These are phyloP conservation scores for Siphamia tubifer DNA, from an alignment of 2,113 vertebrate genomes.

Conservation along the genomic window DNA sequence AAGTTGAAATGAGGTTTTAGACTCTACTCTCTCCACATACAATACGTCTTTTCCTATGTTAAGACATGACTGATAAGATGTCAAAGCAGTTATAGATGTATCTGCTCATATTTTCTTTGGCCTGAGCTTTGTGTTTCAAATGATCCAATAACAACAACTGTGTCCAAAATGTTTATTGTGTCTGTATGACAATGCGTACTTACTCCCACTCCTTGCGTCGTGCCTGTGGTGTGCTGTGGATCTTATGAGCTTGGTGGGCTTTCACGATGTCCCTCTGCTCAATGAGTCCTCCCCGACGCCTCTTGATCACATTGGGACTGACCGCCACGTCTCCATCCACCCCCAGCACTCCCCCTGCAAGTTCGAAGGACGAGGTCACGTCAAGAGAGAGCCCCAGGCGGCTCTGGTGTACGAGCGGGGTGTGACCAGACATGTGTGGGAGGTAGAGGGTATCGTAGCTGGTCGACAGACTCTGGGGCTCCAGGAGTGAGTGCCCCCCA, in stretches of 20 bases:
- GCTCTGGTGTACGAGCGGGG: slow-evolving; percentile 50
- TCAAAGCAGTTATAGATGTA: too few relatives aligned
- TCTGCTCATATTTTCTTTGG: too few relatives aligned
- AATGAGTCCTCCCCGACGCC: slow-evolving; percentile 91
- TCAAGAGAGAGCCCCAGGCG: slow-evolving; percentile 73
- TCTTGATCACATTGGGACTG: slow-evolving; percentile 91
- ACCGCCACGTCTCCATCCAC: slow-evolving; percentile 78
- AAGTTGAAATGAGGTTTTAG: too few relatives aligned
- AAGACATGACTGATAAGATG: too few relatives aligned
- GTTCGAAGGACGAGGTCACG: slow-evolving; percentile 63
- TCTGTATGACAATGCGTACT: slow-evolving; percentile 73
- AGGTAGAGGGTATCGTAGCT: slow-evolving; percentile 84
- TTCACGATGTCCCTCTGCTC: slow-evolving; percentile 97
- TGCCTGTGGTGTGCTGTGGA: slow-evolving; percentile 96
- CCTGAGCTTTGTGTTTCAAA: too few relatives aligned
- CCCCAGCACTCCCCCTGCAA: slow-evolving; percentile 56
- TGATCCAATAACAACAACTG: too few relatives aligned
- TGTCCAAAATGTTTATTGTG: neutral
- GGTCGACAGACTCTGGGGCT: slow-evolving; percentile 77
- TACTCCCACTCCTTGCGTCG: slow-evolving; percentile 98
- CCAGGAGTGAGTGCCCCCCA: slow-evolving; percentile 77
- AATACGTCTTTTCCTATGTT: too few relatives aligned
- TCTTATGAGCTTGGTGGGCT: slow-evolving; percentile 95
- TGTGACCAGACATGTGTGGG: slow-evolving; percentile 52
- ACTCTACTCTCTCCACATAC: too few relatives aligned